A percentile compares a stretch with the other conserved stretches of the same genome.
These are phyloP conservation scores for Tupiocoris notatus DNA, from an alignment of 2,888 invertebrate species.

Conservation along the genomic window DNA sequence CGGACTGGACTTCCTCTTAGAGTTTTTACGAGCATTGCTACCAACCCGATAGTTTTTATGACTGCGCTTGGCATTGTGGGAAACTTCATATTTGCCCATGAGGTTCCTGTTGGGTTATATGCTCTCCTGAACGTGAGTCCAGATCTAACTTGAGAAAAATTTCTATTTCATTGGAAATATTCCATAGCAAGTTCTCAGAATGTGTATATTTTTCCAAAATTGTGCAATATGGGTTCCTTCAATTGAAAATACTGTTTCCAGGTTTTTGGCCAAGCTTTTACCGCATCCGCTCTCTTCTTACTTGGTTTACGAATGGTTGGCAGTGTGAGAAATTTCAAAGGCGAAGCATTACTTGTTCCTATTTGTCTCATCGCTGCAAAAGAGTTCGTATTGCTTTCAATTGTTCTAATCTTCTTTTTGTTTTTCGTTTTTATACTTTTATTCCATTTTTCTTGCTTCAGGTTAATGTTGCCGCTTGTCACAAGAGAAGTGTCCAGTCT, in stretches of 20 bases:
- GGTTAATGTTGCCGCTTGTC: conserved; percentile 78
- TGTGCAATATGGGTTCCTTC: too few species aligned
- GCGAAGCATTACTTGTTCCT: conserved; percentile 77
- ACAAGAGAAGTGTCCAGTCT: conserved; percentile 79
- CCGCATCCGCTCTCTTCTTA: conserved; percentile 85
- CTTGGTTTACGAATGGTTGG: conserved; percentile 91
- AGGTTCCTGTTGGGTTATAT: conserved; percentile 71
- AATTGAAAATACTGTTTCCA: conserved; percentile 53
- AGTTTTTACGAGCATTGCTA: conserved; percentile 66
- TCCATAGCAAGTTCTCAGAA: neutral
- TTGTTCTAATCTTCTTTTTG: neutral
- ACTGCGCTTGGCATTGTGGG: conserved; percentile 86
- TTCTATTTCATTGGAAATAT: conserved; percentile 8
- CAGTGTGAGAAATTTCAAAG: conserved; percentile 74
- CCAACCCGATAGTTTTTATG: conserved; percentile 90
- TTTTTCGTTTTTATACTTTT: neutral
- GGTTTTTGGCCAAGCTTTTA: conserved; percentile 84
- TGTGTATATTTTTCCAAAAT: neutral
- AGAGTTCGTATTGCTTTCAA: conserved; percentile 61
- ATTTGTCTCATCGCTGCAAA: conserved; percentile 86
- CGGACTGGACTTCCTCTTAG: conserved; percentile 49
- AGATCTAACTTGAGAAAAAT: conserved; percentile 10
- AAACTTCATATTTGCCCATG: conserved; percentile 76
- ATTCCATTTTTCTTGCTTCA: conserved; percentile 51
- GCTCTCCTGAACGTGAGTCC: conserved; percentile 69